Percentiles rank a stretch among this genome's conserved stretches.
phyloP scores from a whole-genome alignment of 2,797 vertebrate species.

The Zenarchopterus dispar region DNA sequence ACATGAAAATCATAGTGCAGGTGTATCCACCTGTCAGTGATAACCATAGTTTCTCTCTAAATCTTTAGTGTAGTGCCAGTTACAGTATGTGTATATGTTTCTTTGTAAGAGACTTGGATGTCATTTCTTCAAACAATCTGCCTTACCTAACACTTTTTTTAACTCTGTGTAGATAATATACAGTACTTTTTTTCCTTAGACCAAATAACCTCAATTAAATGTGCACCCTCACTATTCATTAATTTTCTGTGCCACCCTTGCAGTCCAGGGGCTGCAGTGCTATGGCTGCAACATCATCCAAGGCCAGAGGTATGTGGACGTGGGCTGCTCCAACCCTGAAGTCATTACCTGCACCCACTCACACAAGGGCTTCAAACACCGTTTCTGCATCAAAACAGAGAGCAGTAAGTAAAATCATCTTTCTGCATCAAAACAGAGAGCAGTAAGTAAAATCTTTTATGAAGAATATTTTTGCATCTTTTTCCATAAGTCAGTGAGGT shows the following conservation, averaged over 20 bases:
- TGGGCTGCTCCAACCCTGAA: constrained; percentile 90
- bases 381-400: constrained; percentile 87
- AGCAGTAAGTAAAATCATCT: constrained; percentile 83
- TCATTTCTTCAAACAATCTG: too few species aligned
- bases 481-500: constrained; percentile 16
- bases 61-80: too few species aligned
- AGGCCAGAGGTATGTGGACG: constrained; percentile 87
- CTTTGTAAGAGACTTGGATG: too few species aligned
- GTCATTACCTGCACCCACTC: constrained; percentile 90
- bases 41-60: too few species aligned
- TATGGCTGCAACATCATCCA: constrained; percentile 92
- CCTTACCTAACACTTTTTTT: too few species aligned
- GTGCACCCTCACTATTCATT: too few species aligned
- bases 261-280: constrained; percentile 88
- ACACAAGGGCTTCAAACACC: constrained; percentile 87
- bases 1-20: too few species aligned
- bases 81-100: too few species aligned
- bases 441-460: constrained; percentile 75
- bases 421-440: constrained; percentile 79
- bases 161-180: too few species aligned
- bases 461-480: background rate
- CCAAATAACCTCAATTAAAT: too few species aligned
- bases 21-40: too few species aligned
- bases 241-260: constrained; percentile 19
- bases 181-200: too few species aligned